These are phyloP conservation scores for Holotrichia oblita DNA, from an alignment of 1,140 invertebrate genomes.

Conservation along the genomic window DNA sequence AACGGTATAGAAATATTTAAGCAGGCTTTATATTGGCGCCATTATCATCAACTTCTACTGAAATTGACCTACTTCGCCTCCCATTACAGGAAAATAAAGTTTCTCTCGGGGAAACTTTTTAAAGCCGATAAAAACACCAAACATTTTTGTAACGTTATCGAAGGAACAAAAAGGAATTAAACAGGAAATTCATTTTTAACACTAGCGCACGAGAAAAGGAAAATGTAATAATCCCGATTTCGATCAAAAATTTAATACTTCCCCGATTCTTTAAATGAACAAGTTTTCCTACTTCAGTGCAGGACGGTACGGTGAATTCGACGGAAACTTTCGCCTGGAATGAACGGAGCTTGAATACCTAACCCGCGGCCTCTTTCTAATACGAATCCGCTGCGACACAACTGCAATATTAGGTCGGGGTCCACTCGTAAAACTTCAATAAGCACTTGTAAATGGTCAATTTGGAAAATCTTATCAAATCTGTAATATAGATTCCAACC, in stretches of 20 bases:
- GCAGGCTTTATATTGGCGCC: no score
- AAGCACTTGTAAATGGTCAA: constrained; percentile 8
- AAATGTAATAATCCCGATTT: background rate
- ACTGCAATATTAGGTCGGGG: background rate
- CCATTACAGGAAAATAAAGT: background rate
- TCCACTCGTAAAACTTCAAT: background rate
- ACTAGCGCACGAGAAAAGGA: background rate
- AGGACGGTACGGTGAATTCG: no score
- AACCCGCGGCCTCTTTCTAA: no score
- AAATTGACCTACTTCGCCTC: no score
- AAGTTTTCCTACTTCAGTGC: no score
- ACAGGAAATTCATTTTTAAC: constrained; percentile 3
- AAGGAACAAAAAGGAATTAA: background rate
- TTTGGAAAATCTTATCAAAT: constrained; percentile 2
- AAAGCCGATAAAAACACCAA: background rate
- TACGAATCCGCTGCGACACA: no score
- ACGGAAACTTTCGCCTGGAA: no score
- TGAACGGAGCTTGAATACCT: no score
- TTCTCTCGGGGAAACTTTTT: background rate
- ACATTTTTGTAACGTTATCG: background rate
- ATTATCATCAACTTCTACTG: no score
- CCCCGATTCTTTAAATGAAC: background rate
- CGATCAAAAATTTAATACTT: background rate
- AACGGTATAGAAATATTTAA: no score
- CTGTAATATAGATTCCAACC: background rate